phyloP scores from a whole-genome alignment of 2,797 vertebrate species.

The Euthynnus affinis region DNA sequence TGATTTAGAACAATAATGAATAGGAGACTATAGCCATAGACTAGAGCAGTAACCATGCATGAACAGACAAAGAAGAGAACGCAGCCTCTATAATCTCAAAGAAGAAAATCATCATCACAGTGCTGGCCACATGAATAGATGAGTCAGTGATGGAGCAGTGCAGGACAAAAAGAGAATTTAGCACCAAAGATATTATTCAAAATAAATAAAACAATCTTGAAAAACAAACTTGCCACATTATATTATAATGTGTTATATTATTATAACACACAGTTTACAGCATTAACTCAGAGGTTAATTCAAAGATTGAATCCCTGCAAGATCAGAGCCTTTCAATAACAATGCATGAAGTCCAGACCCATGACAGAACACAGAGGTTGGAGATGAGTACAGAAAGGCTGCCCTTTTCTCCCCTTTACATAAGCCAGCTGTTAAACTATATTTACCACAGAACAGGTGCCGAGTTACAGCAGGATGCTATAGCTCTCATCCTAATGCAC shows the following conservation, averaged over 20 bases:
- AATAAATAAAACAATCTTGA: too few relatives aligned
- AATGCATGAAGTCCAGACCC: background rate
- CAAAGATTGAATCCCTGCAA: background rate
- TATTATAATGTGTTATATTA: too few relatives aligned
- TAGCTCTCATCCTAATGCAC: background rate
- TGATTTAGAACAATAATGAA: background rate
- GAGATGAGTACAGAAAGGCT: constrained; percentile 1
- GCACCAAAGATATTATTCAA: too few relatives aligned
- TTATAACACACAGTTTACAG: background rate
- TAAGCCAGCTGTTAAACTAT: constrained; percentile 10
- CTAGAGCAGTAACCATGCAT: too few relatives aligned
- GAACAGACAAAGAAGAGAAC: background rate
- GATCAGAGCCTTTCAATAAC: background rate
- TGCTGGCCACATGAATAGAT: background rate
- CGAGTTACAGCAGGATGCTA: constrained; percentile 9
- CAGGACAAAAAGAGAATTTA: too few relatives aligned
- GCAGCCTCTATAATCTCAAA: background rate
- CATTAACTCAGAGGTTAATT: background rate
- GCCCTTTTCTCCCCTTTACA: background rate
- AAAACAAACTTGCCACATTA: too few relatives aligned
- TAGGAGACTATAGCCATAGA: too few relatives aligned
- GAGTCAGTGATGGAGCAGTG: too few relatives aligned
- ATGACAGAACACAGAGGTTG: background rate
- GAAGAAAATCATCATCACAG: background rate
- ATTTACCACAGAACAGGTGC: background rate